Percentiles rank a stretch among this genome's conserved stretches.
Evolutionary conservation across 37 sponge, comb jelly and placozoan species (phyloP).

Genomic region (Petrosia ficiformis): DNA sequence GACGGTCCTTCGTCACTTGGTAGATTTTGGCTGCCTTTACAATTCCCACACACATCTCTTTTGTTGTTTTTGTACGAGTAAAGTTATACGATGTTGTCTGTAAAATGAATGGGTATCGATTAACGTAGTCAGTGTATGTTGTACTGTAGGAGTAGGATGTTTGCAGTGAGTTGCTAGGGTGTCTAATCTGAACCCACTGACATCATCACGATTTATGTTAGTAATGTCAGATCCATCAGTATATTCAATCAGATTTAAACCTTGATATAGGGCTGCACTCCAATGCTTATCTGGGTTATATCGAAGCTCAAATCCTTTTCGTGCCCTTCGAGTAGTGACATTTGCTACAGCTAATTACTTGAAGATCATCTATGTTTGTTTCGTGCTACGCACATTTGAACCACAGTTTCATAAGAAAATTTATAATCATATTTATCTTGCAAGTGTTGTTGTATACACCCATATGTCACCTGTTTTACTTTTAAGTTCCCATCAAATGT

Average conservation of each 20-base stretch:
- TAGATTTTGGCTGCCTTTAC: constrained; percentile 20
- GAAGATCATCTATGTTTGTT: constrained; percentile 36
- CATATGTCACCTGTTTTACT: constrained; percentile 42
- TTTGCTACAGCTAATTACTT: constrained; percentile 27
- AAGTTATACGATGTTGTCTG: constrained; percentile 59
- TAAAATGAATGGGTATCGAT: constrained; percentile 21
- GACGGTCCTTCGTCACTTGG: constrained; percentile 28
- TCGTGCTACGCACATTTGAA: constrained; percentile 38
- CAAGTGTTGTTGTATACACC: constrained; percentile 21
- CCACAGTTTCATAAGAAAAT: constrained; percentile 45
- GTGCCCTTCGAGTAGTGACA: constrained; percentile 28
- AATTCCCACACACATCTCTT: constrained; percentile 35
- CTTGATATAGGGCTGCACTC: constrained; percentile 27
- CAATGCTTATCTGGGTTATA: constrained; percentile 43
- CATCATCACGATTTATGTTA: constrained; percentile 59
- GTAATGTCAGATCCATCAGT: constrained; percentile 22
- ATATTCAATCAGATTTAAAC: constrained; percentile 29
- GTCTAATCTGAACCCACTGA: constrained; percentile 47
- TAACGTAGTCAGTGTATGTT: constrained; percentile 55
- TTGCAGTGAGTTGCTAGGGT: constrained; percentile 34
- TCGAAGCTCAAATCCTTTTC: constrained; percentile 25
- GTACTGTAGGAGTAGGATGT: constrained; percentile 31
- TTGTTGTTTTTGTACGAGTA: constrained; percentile 16
- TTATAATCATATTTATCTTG: not conserved
- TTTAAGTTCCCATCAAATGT: constrained; percentile 54